Evolutionary conservation across 2,113 vertebrate genomes (phyloP).

Genomic region (Otus sunia): DNA sequence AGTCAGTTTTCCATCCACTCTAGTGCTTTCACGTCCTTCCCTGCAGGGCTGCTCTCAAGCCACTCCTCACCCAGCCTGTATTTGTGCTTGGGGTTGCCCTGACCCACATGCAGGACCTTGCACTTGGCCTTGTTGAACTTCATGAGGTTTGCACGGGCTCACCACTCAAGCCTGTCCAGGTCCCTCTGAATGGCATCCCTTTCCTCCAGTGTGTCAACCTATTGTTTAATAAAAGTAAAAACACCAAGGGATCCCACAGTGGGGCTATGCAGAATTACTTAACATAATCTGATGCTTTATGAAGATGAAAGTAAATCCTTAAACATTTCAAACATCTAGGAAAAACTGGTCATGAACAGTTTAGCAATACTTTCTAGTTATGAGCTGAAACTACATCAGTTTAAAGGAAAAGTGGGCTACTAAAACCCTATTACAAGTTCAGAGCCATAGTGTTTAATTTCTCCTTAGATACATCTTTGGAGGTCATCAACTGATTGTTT

Average conservation of each 20-base stretch:
- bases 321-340: background rate
- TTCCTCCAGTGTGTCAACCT: background rate
- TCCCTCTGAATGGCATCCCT: background rate
- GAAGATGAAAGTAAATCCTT: background rate
- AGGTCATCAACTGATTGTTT: background rate
- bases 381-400: background rate
- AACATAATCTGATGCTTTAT: background rate
- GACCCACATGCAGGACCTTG: too few relatives aligned
- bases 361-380: background rate
- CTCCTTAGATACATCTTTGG: background rate
- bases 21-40: too few relatives aligned
- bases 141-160: too few relatives aligned
- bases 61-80: too few relatives aligned
- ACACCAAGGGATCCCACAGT: background rate
- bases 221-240: background rate
- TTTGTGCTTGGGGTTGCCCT: too few relatives aligned
- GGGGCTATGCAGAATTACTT: background rate
- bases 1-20: too few relatives aligned
- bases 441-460: background rate
- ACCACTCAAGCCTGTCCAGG: too few relatives aligned
- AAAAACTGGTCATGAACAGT: background rate
- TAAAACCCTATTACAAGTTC: background rate
- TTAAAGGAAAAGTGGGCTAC: background rate
- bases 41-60: too few relatives aligned
- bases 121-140: too few relatives aligned